phyloP scores from a whole-genome alignment of 2,888 invertebrate genomes.

The Ophraella communa region DNA sequence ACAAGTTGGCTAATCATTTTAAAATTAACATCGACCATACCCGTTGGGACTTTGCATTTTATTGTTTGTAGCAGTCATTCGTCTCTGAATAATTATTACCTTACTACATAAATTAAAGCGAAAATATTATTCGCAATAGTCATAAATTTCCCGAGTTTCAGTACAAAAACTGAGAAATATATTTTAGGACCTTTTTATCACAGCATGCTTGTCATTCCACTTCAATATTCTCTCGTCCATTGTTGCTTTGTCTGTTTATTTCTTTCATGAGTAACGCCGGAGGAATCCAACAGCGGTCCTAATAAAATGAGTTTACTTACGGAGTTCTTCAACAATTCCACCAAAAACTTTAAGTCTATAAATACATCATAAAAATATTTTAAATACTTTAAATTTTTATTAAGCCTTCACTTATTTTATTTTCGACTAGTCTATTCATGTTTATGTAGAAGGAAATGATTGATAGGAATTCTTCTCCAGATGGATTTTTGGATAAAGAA shows the following conservation, averaged over 20 bases:
- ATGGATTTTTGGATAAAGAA: too few species aligned
- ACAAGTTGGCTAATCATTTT: not conserved
- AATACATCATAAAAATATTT: too few species aligned
- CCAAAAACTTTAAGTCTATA: not conserved
- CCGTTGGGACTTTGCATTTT: not conserved
- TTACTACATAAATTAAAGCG: not conserved
- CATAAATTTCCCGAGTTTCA: not conserved
- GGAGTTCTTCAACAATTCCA: not conserved
- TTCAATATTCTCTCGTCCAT: not conserved
- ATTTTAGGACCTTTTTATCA: not conserved
- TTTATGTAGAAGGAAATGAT: too few species aligned
- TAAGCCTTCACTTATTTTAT: too few species aligned
- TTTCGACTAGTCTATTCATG: too few species aligned
- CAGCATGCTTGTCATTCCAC: not conserved
- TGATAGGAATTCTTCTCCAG: too few species aligned
- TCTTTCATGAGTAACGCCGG: slow-evolving; percentile 16
- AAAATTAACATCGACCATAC: not conserved
- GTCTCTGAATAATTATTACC: not conserved
- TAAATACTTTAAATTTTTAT: too few species aligned
- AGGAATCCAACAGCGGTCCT: slow-evolving; percentile 16
- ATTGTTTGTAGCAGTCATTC: not conserved
- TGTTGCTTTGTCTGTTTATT: slow-evolving; percentile 3
- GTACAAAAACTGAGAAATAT: not conserved
- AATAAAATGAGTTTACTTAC: slow-evolving; percentile 7
- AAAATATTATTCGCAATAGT: not conserved